Conservation (phyloP, 2,797 vertebrate genomes). For the Fratercula arctica region DNA sequence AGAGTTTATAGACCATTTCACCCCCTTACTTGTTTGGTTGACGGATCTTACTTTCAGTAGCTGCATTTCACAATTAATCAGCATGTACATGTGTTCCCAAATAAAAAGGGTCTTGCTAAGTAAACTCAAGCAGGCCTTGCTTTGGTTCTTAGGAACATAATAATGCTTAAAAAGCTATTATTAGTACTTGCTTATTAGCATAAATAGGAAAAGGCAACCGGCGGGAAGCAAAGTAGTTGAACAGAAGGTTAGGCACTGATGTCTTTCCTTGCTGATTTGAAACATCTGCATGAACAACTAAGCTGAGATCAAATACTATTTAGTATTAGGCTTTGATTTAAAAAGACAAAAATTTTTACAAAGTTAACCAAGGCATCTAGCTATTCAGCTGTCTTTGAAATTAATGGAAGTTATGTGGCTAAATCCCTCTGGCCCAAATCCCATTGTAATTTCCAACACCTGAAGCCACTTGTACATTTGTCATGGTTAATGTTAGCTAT, state of each 20-base stretch:
- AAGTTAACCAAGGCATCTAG: background rate
- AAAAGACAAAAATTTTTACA: background rate
- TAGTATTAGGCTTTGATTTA: background rate
- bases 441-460: background rate
- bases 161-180: constrained; percentile 41
- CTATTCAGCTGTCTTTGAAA: background rate
- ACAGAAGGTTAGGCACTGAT: background rate
- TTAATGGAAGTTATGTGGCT: background rate
- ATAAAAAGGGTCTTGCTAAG: background rate
- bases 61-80: constrained; percentile 53
- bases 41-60: background rate
- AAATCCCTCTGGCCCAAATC: background rate
- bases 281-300: background rate
- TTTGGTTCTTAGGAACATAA: constrained; percentile 27
- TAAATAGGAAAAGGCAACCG: constrained; percentile 11
- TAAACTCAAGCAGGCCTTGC: background rate
- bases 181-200: constrained; percentile 9
- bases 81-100: background rate
- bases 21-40: background rate
- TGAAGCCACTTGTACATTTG: background rate
- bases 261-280: background rate
- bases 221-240: background rate
- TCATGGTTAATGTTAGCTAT: background rate
- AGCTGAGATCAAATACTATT: background rate
- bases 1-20: constrained; percentile 55